Conservation (phyloP, 2,113 vertebrate genomes). For the Ceyx melanurus region DNA sequence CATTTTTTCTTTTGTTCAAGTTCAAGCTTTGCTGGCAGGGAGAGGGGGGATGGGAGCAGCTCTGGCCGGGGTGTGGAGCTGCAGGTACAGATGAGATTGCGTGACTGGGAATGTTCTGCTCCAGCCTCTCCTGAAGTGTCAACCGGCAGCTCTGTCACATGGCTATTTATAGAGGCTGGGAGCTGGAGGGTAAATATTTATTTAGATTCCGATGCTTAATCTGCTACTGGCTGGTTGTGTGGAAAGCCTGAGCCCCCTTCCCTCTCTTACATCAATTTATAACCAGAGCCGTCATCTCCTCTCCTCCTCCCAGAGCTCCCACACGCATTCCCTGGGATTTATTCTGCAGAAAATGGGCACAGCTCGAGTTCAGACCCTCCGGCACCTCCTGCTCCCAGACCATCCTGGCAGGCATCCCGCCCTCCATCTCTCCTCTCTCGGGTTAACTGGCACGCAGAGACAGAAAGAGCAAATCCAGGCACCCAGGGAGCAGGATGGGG, state of each 20-base stretch:
- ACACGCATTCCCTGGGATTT: not conserved
- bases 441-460: not conserved
- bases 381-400: not conserved
- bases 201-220: not conserved
- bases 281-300: not conserved
- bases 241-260: not conserved
- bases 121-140: not conserved
- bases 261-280: not conserved
- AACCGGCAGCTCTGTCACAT: not conserved
- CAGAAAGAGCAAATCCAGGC: not conserved
- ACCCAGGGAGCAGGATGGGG: rapidly evolving
- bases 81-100: not conserved
- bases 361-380: not conserved
- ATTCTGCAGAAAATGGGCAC: not conserved
- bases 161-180: not conserved
- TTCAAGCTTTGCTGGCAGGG: not conserved
- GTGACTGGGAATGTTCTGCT: not conserved
- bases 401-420: not conserved
- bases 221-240: not conserved
- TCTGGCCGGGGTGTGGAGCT: not conserved
- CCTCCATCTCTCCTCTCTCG: not conserved
- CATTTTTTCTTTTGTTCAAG: not conserved
- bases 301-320: not conserved
- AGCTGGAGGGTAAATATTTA: not conserved
- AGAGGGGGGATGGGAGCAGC: not conserved